phyloP scores from a whole-genome alignment of 1,140 invertebrate species.

The Steinernema khuongi region DNA sequence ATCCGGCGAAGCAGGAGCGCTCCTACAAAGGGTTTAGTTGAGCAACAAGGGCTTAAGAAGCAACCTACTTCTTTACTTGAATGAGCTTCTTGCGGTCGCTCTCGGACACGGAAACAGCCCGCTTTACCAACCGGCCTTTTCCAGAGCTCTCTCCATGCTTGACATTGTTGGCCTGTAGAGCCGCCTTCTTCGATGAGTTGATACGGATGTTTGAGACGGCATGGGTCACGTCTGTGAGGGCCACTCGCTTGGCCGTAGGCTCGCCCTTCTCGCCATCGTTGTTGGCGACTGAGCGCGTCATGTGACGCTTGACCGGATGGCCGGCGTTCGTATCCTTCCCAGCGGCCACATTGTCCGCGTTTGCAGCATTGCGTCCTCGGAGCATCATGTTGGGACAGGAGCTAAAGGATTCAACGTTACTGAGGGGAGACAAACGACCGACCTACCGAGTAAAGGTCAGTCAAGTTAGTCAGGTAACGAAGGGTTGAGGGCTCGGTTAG shows the following conservation, averaged over 20 bases:
- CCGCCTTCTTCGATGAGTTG: slow-evolving; percentile 26
- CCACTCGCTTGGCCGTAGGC: slow-evolving; percentile 23
- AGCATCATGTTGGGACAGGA: too few species aligned
- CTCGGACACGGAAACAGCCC: neutral
- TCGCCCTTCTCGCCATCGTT: neutral
- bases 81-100: neutral
- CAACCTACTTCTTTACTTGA: neutral
- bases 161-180: slow-evolving; percentile 10
- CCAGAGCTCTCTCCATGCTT: neutral
- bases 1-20: slow-evolving; percentile 33
- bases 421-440: too few species aligned
- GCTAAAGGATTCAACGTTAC: too few species aligned
- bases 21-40: slow-evolving; percentile 16
- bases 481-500: too few species aligned
- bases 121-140: neutral
- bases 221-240: slow-evolving; percentile 21
- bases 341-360: neutral
- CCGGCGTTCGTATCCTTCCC: neutral
- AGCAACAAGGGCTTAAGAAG: slow-evolving; percentile 13
- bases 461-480: too few species aligned
- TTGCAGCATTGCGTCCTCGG: neutral
- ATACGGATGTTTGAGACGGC: slow-evolving; percentile 24
- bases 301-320: neutral
- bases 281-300: too few species aligned
- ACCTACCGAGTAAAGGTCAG: too few species aligned